Evolutionary conservation across 1,140 invertebrate species (phyloP).

Genomic region (Nilaparvata lugens): DNA sequence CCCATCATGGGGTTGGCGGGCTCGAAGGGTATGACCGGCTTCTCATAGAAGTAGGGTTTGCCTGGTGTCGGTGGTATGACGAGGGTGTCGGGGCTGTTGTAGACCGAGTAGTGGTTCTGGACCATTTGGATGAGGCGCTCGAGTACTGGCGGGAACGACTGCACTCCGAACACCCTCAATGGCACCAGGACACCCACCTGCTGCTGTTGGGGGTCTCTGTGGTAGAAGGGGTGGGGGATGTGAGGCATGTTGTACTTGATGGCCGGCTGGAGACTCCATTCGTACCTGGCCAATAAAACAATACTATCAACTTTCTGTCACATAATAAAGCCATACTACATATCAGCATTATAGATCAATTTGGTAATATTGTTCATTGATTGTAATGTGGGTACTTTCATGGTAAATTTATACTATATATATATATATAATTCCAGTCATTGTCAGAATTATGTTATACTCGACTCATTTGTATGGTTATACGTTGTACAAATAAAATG

Average conservation of each 20-base stretch:
- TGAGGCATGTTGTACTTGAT: background rate
- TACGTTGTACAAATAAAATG: no score
- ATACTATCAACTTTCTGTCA: background rate
- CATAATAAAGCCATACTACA: no score
- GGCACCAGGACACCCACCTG: slow-evolving; percentile 16
- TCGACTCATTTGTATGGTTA: no score
- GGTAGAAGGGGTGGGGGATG: background rate
- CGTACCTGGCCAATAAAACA: background rate
- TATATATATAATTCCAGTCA: no score
- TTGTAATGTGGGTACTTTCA: no score
- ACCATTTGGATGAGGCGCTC: slow-evolving; percentile 29
- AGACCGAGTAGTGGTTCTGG: slow-evolving; percentile 29
- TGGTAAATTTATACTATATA: no score
- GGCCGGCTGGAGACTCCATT: background rate
- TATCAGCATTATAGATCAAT: no score
- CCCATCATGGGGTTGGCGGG: no score
- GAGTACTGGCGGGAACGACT: slow-evolving; percentile 24
- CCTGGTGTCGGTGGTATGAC: background rate
- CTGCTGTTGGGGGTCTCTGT: background rate
- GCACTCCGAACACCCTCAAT: slow-evolving; percentile 14
- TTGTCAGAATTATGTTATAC: no score
- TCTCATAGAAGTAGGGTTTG: no score
- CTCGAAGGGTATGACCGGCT: no score
- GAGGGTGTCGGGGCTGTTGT: slow-evolving; percentile 25
- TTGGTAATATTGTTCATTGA: no score